phyloP scores from a whole-genome alignment of 2,797 vertebrate genomes.

The Erethizon dorsatum region DNA sequence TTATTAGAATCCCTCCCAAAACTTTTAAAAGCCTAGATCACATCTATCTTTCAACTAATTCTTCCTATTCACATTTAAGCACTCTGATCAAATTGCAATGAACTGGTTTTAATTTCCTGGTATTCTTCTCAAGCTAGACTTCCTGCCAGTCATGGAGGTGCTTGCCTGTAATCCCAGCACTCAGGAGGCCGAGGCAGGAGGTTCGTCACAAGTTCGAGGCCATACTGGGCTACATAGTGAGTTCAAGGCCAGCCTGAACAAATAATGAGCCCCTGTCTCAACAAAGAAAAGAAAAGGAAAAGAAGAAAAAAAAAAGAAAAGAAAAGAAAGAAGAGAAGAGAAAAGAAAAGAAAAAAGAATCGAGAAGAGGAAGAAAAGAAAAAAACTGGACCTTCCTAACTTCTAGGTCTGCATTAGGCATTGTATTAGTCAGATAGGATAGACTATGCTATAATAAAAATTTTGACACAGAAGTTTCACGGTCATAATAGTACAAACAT shows the following conservation, averaged over 20 bases:
- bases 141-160: neutral
- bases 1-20: neutral
- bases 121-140: neutral
- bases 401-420: neutral
- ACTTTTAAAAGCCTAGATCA: neutral
- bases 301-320: too few species aligned
- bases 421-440: neutral
- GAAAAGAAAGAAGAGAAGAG: too few species aligned
- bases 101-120: conserved; percentile 9
- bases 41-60: neutral
- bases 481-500: neutral
- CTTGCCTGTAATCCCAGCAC: neutral
- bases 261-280: neutral
- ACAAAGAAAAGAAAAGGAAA: neutral
- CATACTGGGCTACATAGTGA: neutral
- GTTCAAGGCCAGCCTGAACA: neutral
- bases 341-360: too few species aligned
- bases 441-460: neutral
- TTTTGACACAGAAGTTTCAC: neutral
- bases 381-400: neutral
- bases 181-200: neutral
- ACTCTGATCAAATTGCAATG: neutral
- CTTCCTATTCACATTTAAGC: neutral
- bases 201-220: neutral
- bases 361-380: too few species aligned